phyloP scores from a whole-genome alignment of 2,888 invertebrate genomes.

The Catocala fraxini region DNA sequence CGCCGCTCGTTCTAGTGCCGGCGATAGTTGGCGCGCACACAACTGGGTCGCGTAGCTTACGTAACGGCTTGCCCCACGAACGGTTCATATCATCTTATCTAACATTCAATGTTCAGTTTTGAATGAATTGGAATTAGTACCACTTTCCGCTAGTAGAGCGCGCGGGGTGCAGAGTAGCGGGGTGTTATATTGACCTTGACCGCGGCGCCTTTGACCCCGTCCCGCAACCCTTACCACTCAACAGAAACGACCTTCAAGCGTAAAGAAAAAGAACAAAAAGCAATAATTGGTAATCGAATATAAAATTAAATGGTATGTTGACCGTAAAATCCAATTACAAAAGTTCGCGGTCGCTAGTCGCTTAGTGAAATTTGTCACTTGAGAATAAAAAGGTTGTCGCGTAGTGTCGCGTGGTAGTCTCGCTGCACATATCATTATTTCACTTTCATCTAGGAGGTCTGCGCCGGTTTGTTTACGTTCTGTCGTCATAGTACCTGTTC shows the following conservation, averaged over 20 bases:
- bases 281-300: constrained; percentile 27
- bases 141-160: background rate
- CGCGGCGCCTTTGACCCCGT: background rate
- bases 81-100: constrained; percentile 29
- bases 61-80: constrained; percentile 30
- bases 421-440: too few relatives aligned
- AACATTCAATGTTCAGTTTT: constrained; percentile 20
- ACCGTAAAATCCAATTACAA: constrained; percentile 23
- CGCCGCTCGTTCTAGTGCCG: background rate
- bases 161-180: constrained; percentile 5
- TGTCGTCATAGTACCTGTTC: too few relatives aligned
- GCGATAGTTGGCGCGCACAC: constrained; percentile 19
- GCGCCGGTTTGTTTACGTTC: too few relatives aligned
- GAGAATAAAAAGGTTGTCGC: too few relatives aligned
- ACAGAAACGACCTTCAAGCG: constrained; percentile 17
- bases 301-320: constrained; percentile 20
- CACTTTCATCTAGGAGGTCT: too few relatives aligned
- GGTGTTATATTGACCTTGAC: too few relatives aligned
- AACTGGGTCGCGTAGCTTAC: constrained; percentile 38
- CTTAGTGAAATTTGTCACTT: too few relatives aligned
- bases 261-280: constrained; percentile 17
- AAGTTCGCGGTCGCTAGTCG: constrained; percentile 10
- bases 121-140: background rate
- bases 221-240: constrained; percentile 1
- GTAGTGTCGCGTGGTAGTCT: too few relatives aligned